Conservation (phyloP, 2,797 vertebrate species). For the Huso huso region DNA sequence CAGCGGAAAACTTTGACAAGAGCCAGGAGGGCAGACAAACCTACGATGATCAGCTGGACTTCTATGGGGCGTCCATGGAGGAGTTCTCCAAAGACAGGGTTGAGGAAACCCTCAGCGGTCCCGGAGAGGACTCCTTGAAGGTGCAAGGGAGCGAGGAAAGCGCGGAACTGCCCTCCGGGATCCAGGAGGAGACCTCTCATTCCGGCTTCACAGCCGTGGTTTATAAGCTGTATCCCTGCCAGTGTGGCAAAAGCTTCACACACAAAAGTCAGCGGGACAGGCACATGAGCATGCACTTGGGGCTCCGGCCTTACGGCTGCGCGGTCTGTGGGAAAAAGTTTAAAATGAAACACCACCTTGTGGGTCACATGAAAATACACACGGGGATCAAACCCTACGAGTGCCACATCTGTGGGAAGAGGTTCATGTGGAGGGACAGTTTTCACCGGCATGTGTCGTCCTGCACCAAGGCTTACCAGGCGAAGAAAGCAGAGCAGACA, state of each 20-base stretch:
- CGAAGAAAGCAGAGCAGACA: constrained; percentile 60
- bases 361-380: constrained; percentile 83
- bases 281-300: constrained; percentile 80
- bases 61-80: constrained; percentile 74
- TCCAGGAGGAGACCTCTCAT: constrained; percentile 66
- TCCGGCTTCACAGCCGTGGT: constrained; percentile 65
- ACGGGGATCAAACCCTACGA: constrained; percentile 76
- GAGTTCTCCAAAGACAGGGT: constrained; percentile 43
- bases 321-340: constrained; percentile 80
- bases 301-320: constrained; percentile 73
- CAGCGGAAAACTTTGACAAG: no score
- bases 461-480: constrained; percentile 70
- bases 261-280: constrained; percentile 80
- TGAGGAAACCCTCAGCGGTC: constrained; percentile 42
- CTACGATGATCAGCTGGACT: constrained; percentile 72
- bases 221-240: constrained; percentile 77
- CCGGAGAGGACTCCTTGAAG: constrained; percentile 44
- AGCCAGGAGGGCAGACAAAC: no score
- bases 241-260: constrained; percentile 78
- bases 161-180: constrained; percentile 49
- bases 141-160: constrained; percentile 50
- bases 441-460: constrained; percentile 76
- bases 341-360: constrained; percentile 84
- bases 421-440: constrained; percentile 83
- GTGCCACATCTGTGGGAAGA: constrained; percentile 75